Percentiles rank a stretch among this genome's conserved stretches.
phyloP scores from a whole-genome alignment of 1,140 invertebrate genomes.

The Antheraea pernyi region DNA sequence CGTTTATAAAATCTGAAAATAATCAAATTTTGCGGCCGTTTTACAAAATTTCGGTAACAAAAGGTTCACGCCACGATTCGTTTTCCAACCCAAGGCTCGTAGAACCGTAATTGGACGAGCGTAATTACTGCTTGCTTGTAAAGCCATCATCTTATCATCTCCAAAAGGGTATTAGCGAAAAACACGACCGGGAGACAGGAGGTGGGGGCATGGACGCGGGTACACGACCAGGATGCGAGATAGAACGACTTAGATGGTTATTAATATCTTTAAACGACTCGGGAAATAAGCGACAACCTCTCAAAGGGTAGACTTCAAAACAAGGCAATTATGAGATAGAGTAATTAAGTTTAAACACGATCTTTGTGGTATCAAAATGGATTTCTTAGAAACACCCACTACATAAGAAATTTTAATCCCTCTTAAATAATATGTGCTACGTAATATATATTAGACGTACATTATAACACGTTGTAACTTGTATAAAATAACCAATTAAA shows the following conservation, averaged over 20 bases:
- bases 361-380: constrained; percentile 48
- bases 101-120: constrained; percentile 65
- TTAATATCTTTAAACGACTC: constrained; percentile 72
- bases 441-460: no score
- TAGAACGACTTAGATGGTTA: constrained; percentile 66
- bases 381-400: constrained; percentile 19
- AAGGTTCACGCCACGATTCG: constrained; percentile 45
- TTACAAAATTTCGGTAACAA: constrained; percentile 40
- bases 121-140: constrained; percentile 74
- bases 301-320: constrained; percentile 76
- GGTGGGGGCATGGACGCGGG: constrained; percentile 23
- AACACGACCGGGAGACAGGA: constrained; percentile 43
- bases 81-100: constrained; percentile 40
- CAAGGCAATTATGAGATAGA: constrained; percentile 70
- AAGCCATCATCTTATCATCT: constrained; percentile 75
- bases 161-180: constrained; percentile 71
- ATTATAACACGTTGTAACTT: no score
- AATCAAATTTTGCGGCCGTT: not conserved
- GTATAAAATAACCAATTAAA: no score
- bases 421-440: not conserved
- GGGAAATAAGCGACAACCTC: constrained; percentile 62
- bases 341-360: constrained; percentile 68
- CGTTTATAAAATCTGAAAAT: not conserved
- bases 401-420: constrained; percentile 20
- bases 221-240: constrained; percentile 42